Percentiles rank a stretch among this genome's conserved stretches.
These are phyloP conservation scores for Leptinotarsa haldemani DNA, from an alignment of 2,888 invertebrate species.

Conservation along the genomic window DNA sequence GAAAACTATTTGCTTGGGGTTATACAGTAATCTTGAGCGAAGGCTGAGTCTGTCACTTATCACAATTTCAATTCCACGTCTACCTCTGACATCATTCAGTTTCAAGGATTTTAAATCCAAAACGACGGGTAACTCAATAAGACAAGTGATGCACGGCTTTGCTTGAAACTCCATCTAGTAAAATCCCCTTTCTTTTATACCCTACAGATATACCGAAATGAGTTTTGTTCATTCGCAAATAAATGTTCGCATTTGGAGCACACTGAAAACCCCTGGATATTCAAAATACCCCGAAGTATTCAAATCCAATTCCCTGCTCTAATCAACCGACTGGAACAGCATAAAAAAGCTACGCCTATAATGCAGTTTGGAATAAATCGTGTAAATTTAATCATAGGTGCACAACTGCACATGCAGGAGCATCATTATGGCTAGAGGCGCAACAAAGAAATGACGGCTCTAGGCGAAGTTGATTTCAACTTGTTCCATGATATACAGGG, in stretches of 20 bases:
- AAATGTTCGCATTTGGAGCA: background rate
- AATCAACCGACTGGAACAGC: constrained; percentile 25
- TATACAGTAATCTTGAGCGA: background rate
- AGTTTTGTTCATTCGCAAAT: constrained; percentile 10
- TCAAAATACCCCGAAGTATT: constrained; percentile 29
- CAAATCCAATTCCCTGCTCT: constrained; percentile 29
- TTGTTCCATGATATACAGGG: no score
- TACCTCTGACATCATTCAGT: background rate
- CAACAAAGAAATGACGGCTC: background rate
- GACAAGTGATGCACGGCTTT: background rate
- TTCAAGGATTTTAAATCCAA: background rate
- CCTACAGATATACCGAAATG: constrained; percentile 8
- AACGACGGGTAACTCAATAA: constrained; percentile 9
- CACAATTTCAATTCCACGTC: background rate
- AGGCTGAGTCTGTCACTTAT: background rate
- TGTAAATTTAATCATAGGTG: constrained; percentile 18
- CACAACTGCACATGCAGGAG: background rate
- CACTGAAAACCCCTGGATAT: constrained; percentile 25
- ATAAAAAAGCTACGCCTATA: constrained; percentile 14
- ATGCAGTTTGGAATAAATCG: constrained; percentile 8
- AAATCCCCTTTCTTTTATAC: constrained; percentile 6
- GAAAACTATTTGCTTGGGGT: background rate
- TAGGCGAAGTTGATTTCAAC: background rate
- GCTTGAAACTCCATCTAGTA: background rate
- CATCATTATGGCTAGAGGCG: background rate